Evolutionary conservation across 2,113 vertebrate genomes (phyloP), one percentile per base, ranked within the genome.

Genomic region (Spizaetus ornatus): DNA sequence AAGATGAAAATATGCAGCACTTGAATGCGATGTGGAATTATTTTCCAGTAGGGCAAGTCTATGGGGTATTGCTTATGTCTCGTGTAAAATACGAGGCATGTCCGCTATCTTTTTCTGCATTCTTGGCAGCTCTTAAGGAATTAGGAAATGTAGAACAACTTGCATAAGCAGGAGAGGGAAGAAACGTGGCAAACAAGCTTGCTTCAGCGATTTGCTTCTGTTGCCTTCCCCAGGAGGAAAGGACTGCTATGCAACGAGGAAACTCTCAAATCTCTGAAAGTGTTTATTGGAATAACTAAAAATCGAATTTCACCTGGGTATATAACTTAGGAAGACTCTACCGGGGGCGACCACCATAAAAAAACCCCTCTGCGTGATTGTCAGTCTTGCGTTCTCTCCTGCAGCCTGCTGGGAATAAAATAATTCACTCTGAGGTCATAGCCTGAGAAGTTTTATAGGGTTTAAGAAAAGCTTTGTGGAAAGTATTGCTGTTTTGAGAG

Each of bases 71-170:
- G 1, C 32, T 94, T 53, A 19, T 66, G 45, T 56, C 81, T 95
- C 38, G 4, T 34, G 53, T 77, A 26, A 55, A 90, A 73, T n/a
- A 73, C 2, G 5, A 73, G 82, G 66, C 74, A 27, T 77, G 78
- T 92, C 83, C 6, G 9, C 82, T 94, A 17, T 79, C 43, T 76
- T 72, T 6, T 85, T 27, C 70, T 95, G 71, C 42, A 22, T 95
- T 93, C 89, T 87, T 95, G 94, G 93, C 86, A 94, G 84, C 81
- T 93, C 58, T 70, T 53, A 47, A 76, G 84, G 77, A 89, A 80
- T 93, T 89, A 62, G 71, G 94, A 82, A 82, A 93, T 26, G 31
- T 16, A 50, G 86, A 89, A n/a, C 45, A 69, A 88, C 73, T 90
- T 66, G 56, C 79, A 66, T 93, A 77, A 93, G 62, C 26, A 38